These are phyloP conservation scores for Poecile atricapillus DNA, from an alignment of 2,113 vertebrate species.

Conservation along the genomic window DNA sequence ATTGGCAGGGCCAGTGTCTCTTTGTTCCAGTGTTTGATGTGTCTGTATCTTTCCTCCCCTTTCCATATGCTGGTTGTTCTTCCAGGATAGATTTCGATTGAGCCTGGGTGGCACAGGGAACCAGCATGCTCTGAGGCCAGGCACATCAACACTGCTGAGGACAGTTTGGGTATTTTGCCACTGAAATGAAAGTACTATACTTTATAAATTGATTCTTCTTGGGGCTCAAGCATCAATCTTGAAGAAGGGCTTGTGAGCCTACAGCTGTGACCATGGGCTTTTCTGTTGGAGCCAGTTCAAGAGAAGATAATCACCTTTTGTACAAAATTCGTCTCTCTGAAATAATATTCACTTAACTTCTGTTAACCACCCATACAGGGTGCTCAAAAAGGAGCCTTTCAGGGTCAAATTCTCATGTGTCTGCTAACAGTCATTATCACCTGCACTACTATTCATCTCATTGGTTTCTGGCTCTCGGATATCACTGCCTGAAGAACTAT, in stretches of 20 bases:
- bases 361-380: not conserved
- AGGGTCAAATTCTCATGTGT: not conserved
- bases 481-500: not conserved
- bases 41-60: not conserved
- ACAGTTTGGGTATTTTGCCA: not conserved
- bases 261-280: not conserved
- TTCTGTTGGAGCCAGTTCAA: not conserved
- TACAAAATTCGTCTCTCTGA: not conserved
- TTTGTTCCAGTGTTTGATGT: not conserved
- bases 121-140: fast-evolving
- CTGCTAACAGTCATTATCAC: not conserved
- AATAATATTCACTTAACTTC: not conserved
- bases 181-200: not conserved
- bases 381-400: not conserved
- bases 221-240: not conserved
- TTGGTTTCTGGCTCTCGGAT: not conserved
- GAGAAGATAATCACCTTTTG: not conserved
- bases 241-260: not conserved
- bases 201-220: not conserved
- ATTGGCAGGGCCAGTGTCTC: not conserved
- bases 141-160: not conserved
- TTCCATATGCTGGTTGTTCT: not conserved
- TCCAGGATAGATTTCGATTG: fast-evolving
- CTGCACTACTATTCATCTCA: not conserved
- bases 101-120: fast-evolving